Evolutionary conservation across 2,888 invertebrate genomes (phyloP).

Genomic region (Thymelicus acteon): DNA sequence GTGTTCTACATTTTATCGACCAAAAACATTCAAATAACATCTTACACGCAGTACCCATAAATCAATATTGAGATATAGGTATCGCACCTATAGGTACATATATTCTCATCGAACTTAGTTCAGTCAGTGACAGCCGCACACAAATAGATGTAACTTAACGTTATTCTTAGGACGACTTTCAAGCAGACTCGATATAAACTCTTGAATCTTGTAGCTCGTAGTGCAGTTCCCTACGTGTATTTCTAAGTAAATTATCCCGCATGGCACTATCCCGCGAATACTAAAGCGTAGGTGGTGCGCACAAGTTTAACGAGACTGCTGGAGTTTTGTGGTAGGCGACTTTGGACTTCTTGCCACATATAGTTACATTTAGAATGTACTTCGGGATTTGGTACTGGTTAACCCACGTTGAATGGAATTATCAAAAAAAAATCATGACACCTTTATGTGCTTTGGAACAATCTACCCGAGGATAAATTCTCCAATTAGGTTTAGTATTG

Average conservation of each 20-base stretch:
- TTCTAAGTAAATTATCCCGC: neutral
- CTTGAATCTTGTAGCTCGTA: neutral
- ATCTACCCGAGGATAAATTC: too few relatives aligned
- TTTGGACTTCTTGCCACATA: slow-evolving; percentile 6
- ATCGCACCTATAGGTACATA: too few relatives aligned
- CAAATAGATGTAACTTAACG: neutral
- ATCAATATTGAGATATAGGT: too few relatives aligned
- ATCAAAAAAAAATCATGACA: neutral
- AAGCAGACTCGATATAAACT: slow-evolving; percentile 6
- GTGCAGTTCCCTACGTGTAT: neutral
- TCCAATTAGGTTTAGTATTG: too few relatives aligned
- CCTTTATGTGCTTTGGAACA: neutral
- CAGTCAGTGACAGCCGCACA: neutral
- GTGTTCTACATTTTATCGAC: too few relatives aligned
- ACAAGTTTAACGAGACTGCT: slow-evolving; percentile 21
- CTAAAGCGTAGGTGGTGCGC: slow-evolving; percentile 13
- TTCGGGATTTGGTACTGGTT: neutral
- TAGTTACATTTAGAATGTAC: slow-evolving; percentile 3
- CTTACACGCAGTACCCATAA: too few relatives aligned
- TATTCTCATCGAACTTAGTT: slow-evolving; percentile 3
- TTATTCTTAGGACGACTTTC: neutral
- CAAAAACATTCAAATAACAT: too few relatives aligned
- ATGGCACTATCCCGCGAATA: slow-evolving; percentile 2
- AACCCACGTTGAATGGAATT: neutral
- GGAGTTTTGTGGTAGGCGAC: slow-evolving; percentile 16